Base-by-base conservation (phyloP, 2,888 invertebrate species). In the Tholera decimalis region DNA sequence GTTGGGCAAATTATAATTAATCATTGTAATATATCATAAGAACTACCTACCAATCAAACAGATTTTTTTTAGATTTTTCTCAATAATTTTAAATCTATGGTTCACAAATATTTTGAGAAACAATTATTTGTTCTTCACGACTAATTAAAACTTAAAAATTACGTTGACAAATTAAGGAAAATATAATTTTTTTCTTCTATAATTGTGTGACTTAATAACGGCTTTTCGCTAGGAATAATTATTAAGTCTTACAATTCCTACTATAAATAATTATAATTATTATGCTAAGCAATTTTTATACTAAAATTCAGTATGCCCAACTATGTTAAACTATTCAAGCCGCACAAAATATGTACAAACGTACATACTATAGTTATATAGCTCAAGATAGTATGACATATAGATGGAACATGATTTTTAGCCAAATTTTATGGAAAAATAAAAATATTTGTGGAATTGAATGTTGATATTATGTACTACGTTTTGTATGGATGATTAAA, bases 401-500 rank as follows among this genome's bases (percentile, higher is more conserved):
- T 77, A 78, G 61, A 63, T 71, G 63, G 64, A 77, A 79, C 65
- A 71, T 63, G 60, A 65, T 80, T 82, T 83, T 83, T 83, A 88
- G 86, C 89, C 87, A 89, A 88, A 88, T 86, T 85, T 85, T 86
- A 76, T 70, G 22, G 55, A 71, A 54, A 66, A 65, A 51, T 37
- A 62, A 64, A 69, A 46, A 64, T 77, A 81, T 84, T 82, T 79
- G 69, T 84, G 80, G 80, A 77, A 82, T 55, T 68, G 67, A 44
- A 56, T 82, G 70, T 82, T 82, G 66, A 72, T 83, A 66, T 56
- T 67, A 74, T 78, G 79, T 82, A 83, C 57, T 61, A 82, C 62
- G 77, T 89, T 90, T 90, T 89, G 86, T 90, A 90, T 90, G 87
- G 65, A 86, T 83, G 84, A 84, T 81, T 85, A 84, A 85, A 89